These are phyloP conservation scores for Carposina sasakii DNA, from an alignment of 1,140 invertebrate genomes.

Conservation along the genomic window DNA sequence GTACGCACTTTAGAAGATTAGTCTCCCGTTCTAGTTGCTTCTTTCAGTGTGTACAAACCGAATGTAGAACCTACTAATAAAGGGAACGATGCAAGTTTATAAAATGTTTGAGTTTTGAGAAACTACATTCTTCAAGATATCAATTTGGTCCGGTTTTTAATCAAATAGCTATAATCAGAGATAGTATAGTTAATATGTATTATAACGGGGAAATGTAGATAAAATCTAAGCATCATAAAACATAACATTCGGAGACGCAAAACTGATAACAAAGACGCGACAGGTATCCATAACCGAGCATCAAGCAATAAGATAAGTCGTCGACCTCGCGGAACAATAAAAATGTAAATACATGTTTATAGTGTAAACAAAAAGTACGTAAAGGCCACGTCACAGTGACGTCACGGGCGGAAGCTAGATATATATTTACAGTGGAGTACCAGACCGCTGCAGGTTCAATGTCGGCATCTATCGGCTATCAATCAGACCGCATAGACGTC, in stretches of 20 bases:
- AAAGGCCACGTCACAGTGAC: slow-evolving; percentile 52
- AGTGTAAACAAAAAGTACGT: slow-evolving; percentile 65
- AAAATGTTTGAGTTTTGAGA: too few relatives aligned
- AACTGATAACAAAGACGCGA: too few relatives aligned
- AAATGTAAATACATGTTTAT: slow-evolving; percentile 65
- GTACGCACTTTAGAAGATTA: slow-evolving; percentile 71
- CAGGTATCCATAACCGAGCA: slow-evolving; percentile 15
- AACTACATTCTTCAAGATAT: too few relatives aligned
- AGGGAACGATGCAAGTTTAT: too few relatives aligned
- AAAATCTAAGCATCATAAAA: too few relatives aligned
- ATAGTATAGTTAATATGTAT: too few relatives aligned
- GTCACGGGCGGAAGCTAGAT: slow-evolving; percentile 60
- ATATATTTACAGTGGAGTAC: slow-evolving; percentile 57
- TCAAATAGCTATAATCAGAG: too few relatives aligned
- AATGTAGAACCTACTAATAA: too few relatives aligned
- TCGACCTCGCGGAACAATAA: slow-evolving; percentile 54
- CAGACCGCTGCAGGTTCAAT: slow-evolving; percentile 62
- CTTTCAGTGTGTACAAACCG: too few relatives aligned
- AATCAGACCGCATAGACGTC: slow-evolving; percentile 40
- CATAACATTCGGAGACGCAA: too few relatives aligned
- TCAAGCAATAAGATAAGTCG: slow-evolving; percentile 59
- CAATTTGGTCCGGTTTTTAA: too few relatives aligned
- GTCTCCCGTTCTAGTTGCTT: slow-evolving; percentile 56
- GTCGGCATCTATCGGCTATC: slow-evolving; percentile 62
- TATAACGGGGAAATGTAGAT: too few relatives aligned